A percentile compares a stretch with the other conserved stretches of the same genome.
Conservation (phyloP, 2,113 vertebrate genomes). For the Ciconia stormi region DNA sequence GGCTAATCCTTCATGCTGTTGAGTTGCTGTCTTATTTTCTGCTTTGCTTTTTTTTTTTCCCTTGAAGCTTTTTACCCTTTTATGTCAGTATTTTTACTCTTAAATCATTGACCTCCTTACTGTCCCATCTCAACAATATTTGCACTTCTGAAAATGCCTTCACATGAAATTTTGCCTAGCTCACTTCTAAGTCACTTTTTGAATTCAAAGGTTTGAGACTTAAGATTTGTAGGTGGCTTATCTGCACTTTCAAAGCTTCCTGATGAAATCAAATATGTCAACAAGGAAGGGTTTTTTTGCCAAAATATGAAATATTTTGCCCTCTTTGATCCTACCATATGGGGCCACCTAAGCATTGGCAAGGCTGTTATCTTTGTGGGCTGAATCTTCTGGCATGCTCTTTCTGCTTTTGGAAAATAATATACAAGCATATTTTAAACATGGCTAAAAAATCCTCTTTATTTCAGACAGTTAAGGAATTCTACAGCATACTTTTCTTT, state of each 20-base stretch:
- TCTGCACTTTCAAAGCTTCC: background rate
- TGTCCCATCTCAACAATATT: background rate
- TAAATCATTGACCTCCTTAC: background rate
- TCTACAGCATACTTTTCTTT: background rate
- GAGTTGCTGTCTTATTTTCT: background rate
- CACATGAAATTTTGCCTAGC: background rate
- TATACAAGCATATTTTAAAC: background rate
- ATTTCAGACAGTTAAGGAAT: background rate
- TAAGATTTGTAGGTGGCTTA: background rate
- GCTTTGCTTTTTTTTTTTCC: background rate
- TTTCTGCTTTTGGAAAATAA: background rate
- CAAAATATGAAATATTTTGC: background rate
- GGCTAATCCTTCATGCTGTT: background rate
- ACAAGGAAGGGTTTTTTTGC: background rate
- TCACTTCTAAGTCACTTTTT: background rate
- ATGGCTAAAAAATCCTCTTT: background rate
- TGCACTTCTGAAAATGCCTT: background rate
- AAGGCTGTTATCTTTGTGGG: background rate
- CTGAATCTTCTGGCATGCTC: background rate
- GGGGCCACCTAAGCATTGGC: too few relatives aligned
- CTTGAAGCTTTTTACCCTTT: background rate
- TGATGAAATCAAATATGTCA: background rate
- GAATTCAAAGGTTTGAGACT: background rate
- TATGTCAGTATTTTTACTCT: background rate
- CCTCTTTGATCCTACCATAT: background rate